Conservation (phyloP, 2,797 vertebrate species). For the Chloroceryle amazona region DNA sequence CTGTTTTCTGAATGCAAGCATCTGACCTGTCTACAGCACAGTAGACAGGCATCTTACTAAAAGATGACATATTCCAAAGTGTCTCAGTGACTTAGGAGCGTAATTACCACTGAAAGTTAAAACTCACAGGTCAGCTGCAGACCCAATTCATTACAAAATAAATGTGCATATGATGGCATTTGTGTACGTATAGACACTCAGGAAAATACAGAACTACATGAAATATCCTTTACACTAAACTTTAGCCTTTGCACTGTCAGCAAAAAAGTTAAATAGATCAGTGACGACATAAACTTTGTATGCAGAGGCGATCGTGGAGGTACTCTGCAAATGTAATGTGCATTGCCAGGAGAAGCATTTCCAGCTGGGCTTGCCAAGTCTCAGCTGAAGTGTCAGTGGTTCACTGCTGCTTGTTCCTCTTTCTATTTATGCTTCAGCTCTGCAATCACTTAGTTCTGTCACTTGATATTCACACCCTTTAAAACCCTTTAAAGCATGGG, state of each 20-base stretch:
- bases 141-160: neutral
- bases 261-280: neutral
- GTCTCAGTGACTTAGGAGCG: neutral
- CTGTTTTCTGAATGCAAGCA: neutral
- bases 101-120: neutral
- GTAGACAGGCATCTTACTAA: neutral
- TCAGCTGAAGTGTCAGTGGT: constrained; percentile 27
- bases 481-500: constrained; percentile 16
- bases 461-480: constrained; percentile 29
- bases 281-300: neutral
- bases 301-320: neutral
- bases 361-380: constrained; percentile 43
- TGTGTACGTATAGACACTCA: neutral
- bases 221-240: neutral
- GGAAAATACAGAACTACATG: neutral
- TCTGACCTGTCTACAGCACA: neutral
- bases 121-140: neutral
- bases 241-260: neutral
- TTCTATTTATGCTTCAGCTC: constrained; percentile 61
- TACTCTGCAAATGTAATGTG: neutral
- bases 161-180: neutral
- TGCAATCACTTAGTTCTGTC: constrained; percentile 5
- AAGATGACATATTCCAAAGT: neutral
- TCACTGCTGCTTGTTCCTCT: constrained; percentile 48
- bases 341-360: constrained; percentile 38